phyloP scores from a whole-genome alignment of 2,797 vertebrate species.

The Rhincodon typus region DNA sequence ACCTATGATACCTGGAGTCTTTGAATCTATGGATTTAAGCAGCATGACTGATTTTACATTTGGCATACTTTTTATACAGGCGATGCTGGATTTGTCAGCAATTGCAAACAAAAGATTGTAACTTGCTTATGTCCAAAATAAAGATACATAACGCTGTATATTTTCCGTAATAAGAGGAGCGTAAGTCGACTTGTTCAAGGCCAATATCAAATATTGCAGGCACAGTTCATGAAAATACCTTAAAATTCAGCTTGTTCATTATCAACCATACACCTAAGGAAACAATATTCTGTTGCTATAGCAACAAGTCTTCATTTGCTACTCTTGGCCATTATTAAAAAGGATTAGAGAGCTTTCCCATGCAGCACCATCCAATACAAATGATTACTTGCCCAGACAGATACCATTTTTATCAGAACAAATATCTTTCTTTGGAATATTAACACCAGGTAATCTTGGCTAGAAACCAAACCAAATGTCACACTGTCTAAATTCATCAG shows the following conservation, averaged over 20 bases:
- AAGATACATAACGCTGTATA: no score
- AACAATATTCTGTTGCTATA: constrained; percentile 58
- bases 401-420: constrained; percentile 37
- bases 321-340: constrained; percentile 57
- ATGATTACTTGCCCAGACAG: constrained; percentile 42
- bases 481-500: neutral
- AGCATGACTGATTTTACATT: neutral
- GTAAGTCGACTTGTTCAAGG: neutral
- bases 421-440: constrained; percentile 38
- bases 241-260: constrained; percentile 22
- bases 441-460: constrained; percentile 5
- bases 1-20: neutral
- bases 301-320: constrained; percentile 57
- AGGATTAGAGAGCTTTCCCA: constrained; percentile 41
- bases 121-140: neutral
- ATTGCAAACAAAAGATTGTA: neutral
- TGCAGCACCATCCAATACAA: constrained; percentile 44
- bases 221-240: constrained; percentile 15
- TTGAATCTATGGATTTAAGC: neutral
- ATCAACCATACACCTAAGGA: constrained; percentile 35
- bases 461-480: constrained; percentile 34
- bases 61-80: no score
- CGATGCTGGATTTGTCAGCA: neutral
- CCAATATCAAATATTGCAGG: neutral
- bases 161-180: neutral